Evolutionary conservation across 2,797 vertebrate species (phyloP), one percentile per base, ranked within the genome.

Genomic region (Propithecus deckenii): DNA sequence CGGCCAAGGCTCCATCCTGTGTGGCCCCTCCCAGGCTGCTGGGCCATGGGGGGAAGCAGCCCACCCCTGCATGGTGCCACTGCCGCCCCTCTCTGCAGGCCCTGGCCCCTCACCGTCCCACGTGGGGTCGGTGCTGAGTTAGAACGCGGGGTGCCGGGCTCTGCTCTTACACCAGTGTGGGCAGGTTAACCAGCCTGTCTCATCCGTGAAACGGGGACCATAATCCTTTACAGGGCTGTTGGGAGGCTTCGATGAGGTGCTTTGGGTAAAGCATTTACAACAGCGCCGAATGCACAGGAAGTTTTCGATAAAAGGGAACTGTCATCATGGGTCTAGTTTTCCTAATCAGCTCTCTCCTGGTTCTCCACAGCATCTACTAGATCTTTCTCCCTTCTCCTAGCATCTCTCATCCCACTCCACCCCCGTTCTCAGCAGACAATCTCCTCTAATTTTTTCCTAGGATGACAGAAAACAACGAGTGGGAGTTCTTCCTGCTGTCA

Each of bases 201-300:
- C n/a, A 5, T 61, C 72, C 72, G 43, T 69, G 50, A 59, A 81
- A 32, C 6, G 38, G 35, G 35, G 30, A 17, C n/a, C 55, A 7
- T 28, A 18, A 18, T 52, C 57, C 57, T 28, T 65, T 52, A 20
- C 2, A 43, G 20, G 75, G 11, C 35, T 59, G 35, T 30, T 25
- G 32, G 2, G 50, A 59, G 50, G n/a, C n/a, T 48, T 50, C 63
- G 1, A 0, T 4, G 41, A 48, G 25, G 28, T 1, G 8, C n/a
- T 2, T 0, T 0, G 5, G 1, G n/a, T 14, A 41, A 61, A 9
- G 50, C 48, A 5, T 35, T 59, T 63, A 13, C 6, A 17, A 25
- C 13, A 17, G 48, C 2, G 41, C 15, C 6, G 0, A 17, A 35
- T 0, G 25, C 14, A 23, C 59, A 12, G 35, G 71, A 55, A 80